phyloP scores from a whole-genome alignment of 2,888 invertebrate species.

The Phyllotreta cruciferae region DNA sequence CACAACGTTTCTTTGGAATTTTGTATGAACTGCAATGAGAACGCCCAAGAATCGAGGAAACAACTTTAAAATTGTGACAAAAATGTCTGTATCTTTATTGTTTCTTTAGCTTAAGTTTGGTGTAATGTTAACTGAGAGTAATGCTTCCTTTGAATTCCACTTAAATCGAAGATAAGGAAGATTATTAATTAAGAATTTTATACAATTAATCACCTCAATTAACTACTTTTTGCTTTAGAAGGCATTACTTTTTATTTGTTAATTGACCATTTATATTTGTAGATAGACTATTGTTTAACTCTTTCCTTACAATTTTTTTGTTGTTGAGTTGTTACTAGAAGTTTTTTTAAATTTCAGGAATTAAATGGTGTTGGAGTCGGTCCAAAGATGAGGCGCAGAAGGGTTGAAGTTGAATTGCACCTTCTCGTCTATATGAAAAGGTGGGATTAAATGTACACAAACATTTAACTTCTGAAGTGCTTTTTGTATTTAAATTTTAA shows the following conservation, averaged over 20 bases:
- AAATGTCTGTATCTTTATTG: constrained; percentile 53
- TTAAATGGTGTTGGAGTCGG: not conserved
- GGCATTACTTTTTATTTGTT: not conserved
- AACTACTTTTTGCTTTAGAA: no score
- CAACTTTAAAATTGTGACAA: constrained; percentile 41
- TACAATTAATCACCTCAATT: no score
- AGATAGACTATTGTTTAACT: constrained; percentile 14
- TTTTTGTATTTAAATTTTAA: not conserved
- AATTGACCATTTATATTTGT: constrained; percentile 13
- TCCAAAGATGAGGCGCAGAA: constrained; percentile 19
- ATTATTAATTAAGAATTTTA: no score
- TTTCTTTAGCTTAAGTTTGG: constrained; percentile 22
- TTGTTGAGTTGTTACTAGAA: constrained; percentile 20
- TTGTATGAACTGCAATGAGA: constrained; percentile 65
- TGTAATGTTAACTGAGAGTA: not conserved
- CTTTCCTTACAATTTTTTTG: constrained; percentile 27
- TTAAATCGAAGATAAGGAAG: not conserved
- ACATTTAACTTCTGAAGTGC: constrained; percentile 20
- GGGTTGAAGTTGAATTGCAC: constrained; percentile 11
- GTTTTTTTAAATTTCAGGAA: constrained; percentile 27
- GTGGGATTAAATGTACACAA: constrained; percentile 17
- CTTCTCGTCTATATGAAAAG: constrained; percentile 23
- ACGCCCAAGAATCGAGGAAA: constrained; percentile 54
- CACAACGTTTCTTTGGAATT: constrained; percentile 66
- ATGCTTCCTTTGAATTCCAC: not conserved